phyloP scores from a whole-genome alignment of 1,140 invertebrate species.

The Drosophila littoralis region DNA sequence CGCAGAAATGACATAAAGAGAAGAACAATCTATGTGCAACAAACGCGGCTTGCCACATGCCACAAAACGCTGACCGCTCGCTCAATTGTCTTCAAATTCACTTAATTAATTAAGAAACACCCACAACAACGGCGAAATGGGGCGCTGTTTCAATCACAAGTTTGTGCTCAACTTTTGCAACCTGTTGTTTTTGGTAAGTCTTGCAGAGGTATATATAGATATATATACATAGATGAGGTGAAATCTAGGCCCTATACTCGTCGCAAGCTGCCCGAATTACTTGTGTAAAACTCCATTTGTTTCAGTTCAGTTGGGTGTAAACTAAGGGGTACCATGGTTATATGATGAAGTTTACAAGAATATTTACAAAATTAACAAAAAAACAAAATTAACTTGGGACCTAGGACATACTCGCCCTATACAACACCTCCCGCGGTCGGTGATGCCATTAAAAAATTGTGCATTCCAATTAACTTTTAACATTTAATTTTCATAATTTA shows the following conservation, averaged over 20 bases:
- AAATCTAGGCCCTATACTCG: slow-evolving; percentile 50
- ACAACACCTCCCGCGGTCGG: too few relatives aligned
- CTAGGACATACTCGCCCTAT: too few relatives aligned
- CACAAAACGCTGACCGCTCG: slow-evolving; percentile 23
- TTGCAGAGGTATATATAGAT: background rate
- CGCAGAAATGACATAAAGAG: slow-evolving; percentile 12
- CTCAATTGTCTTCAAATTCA: slow-evolving; percentile 25
- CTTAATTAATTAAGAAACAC: slow-evolving; percentile 38
- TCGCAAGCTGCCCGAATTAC: slow-evolving; percentile 37
- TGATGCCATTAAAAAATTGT: too few relatives aligned
- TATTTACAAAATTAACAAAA: background rate
- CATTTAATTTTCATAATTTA: too few relatives aligned
- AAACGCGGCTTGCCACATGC: slow-evolving; percentile 1
- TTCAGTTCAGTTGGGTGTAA: slow-evolving; percentile 28
- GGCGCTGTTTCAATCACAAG: slow-evolving; percentile 70
- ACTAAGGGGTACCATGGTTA: slow-evolving; percentile 13
- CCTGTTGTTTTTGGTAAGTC: slow-evolving; percentile 77
- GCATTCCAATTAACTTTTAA: too few relatives aligned
- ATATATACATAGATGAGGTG: slow-evolving; percentile 16
- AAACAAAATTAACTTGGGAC: too few relatives aligned
- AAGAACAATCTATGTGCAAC: background rate
- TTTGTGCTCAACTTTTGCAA: slow-evolving; percentile 79
- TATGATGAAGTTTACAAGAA: background rate
- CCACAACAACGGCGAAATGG: slow-evolving; percentile 49
- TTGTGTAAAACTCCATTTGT: slow-evolving; percentile 43